Base-by-base conservation (phyloP, 1,140 invertebrate species). In the Micrasema minimum region DNA sequence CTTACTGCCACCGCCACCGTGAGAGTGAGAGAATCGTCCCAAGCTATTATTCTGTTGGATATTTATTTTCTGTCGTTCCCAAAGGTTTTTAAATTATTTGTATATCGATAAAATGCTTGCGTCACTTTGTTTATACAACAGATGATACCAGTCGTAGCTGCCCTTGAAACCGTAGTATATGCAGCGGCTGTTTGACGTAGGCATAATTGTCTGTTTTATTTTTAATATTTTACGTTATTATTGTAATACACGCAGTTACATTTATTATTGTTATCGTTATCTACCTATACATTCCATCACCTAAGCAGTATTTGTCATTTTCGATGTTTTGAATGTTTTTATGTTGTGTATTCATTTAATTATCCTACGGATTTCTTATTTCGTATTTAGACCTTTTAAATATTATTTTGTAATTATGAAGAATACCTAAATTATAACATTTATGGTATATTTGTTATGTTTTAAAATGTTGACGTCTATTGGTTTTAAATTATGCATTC, bases 51-150 rank as follows among this genome's bases (percentile, higher is more conserved):
- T 31, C 26, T 31, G 7, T 31, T 31, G 3, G 7, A 31, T 31
- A 31, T 31, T 31, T 4, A 31, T 31, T 31, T 31, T 31, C 26
- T 48, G 20, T 2, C 16, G 5, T 2, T 16, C 3, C 6, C 16
- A 20, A 20, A 20, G 9, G 20, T 51, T 51, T 51, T 51, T 51
- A 3, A 20, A 16, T 3, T 51, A 20, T 51, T 51, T 51, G 48
- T 18, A 22, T 23, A 22, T 51, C 16, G 41, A 45, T 45, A 45
- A 45, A 45, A 45, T 16, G 41, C 41, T 45, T 16, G 41, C 41
- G 41, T 45, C 41, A 45, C 11, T 5, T 45, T 45, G 41, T 45
- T 45, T 45, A 45, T 45, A 45, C 11, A 45, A 45, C 41, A 45
- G 41, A 45, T 45, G 41, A 45, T 45, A 45, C 41, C 41, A 45